A percentile compares a stretch with the other conserved stretches of the same genome.
phyloP scores from a whole-genome alignment of 2,888 invertebrate species.

The Steinernema hermaphroditum region DNA sequence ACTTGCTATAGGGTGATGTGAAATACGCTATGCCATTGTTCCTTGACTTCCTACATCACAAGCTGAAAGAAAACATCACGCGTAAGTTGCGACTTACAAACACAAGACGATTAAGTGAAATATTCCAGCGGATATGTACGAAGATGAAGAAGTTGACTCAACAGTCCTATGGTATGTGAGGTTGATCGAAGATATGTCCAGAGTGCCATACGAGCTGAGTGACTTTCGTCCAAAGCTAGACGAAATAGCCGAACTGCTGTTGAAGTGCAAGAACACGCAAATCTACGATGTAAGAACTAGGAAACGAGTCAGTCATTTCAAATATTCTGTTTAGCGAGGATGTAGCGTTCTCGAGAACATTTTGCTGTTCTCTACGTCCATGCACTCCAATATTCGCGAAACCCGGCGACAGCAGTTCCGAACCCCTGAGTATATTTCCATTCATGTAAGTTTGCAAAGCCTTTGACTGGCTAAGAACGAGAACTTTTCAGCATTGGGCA shows the following conservation, averaged over 20 bases:
- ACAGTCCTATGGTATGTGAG: slow-evolving; percentile 61
- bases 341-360: slow-evolving; percentile 24
- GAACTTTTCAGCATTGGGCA: slow-evolving; percentile 77
- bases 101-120: neutral
- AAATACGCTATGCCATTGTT: slow-evolving; percentile 56
- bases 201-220: slow-evolving; percentile 61
- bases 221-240: slow-evolving; percentile 68
- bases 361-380: neutral
- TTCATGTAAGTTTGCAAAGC: slow-evolving; percentile 11
- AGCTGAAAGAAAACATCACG: slow-evolving; percentile 48
- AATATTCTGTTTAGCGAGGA: neutral
- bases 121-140: slow-evolving; percentile 43
- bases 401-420: neutral
- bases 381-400: slow-evolving; percentile 5
- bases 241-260: slow-evolving; percentile 75
- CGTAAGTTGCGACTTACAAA: slow-evolving; percentile 42
- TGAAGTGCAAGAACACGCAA: slow-evolving; percentile 76
- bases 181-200: slow-evolving; percentile 72
- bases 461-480: neutral
- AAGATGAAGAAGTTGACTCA: slow-evolving; percentile 60
- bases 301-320: neutral
- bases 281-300: slow-evolving; percentile 72
- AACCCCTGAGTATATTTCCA: neutral
- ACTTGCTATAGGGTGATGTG: slow-evolving; percentile 46
- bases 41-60: slow-evolving; percentile 50